Evolutionary conservation across 1,140 invertebrate genomes (phyloP).

Genomic region (Zaprionus africanus): DNA sequence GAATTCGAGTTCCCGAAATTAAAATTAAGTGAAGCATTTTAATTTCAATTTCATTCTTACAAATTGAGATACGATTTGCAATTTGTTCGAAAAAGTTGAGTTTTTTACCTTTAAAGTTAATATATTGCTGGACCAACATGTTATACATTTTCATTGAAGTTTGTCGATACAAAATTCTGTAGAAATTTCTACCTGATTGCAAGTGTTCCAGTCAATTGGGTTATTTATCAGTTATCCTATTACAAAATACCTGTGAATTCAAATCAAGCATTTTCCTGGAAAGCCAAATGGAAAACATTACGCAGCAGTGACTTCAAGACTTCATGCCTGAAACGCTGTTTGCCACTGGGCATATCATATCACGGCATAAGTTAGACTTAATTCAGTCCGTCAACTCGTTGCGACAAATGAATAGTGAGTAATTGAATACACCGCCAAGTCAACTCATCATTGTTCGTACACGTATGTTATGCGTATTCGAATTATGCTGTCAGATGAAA

Average conservation of each 20-base stretch:
- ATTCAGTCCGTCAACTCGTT: conserved; percentile 4
- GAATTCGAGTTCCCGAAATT: too few relatives aligned
- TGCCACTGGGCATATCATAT: not conserved
- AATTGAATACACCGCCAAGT: not conserved
- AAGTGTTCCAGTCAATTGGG: too few relatives aligned
- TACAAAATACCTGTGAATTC: not conserved
- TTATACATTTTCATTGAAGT: too few relatives aligned
- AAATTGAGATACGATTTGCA: too few relatives aligned
- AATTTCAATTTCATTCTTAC: too few relatives aligned
- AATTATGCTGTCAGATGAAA: conserved; percentile 19
- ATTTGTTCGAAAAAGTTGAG: not conserved
- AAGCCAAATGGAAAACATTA: not conserved
- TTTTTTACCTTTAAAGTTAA: not conserved
- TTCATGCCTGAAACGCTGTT: not conserved
- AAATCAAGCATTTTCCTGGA: not conserved
- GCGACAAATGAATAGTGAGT: not conserved
- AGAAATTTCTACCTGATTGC: not conserved
- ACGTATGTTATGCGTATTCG: not conserved
- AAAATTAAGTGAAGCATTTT: too few relatives aligned
- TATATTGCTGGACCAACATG: not conserved
- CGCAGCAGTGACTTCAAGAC: not conserved
- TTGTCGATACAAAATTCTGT: not conserved
- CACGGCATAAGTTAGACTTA: not conserved
- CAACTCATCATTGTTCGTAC: not conserved
- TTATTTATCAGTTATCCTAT: too few relatives aligned